These are phyloP conservation scores for Baronia brevicornis DNA, from an alignment of 2,888 invertebrate genomes.

Conservation along the genomic window DNA sequence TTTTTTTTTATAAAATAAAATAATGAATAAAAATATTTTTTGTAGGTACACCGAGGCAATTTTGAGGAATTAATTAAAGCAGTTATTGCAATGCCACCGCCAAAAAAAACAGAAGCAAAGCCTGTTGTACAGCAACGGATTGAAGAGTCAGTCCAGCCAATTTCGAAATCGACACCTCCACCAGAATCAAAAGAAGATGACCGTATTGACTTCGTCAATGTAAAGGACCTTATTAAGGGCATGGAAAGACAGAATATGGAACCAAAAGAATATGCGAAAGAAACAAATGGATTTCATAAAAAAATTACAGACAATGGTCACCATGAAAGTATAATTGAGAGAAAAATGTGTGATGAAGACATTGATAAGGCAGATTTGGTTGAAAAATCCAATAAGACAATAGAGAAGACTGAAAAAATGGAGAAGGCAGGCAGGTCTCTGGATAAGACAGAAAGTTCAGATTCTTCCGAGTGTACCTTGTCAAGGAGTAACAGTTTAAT, in stretches of 20 bases:
- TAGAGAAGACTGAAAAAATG: conserved; percentile 24
- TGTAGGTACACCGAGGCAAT: conserved; percentile 76
- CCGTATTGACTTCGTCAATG: conserved; percentile 72
- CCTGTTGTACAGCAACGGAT: conserved; percentile 36
- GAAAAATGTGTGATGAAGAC: conserved; percentile 27
- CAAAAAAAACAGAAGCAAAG: conserved; percentile 48
- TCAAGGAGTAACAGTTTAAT: conserved; percentile 60
- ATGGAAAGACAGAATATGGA: conserved; percentile 71
- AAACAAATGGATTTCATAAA: conserved; percentile 59
- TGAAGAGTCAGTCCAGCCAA: conserved; percentile 39
- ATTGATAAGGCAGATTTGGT: conserved; percentile 22
- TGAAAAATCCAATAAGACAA: conserved; percentile 25
- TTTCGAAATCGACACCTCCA: conserved; percentile 30
- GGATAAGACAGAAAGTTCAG: conserved; percentile 50
- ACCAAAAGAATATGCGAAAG: conserved; percentile 35
- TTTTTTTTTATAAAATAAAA: conserved; percentile 15
- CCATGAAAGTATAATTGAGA: conserved; percentile 33
- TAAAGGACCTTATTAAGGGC: conserved; percentile 78
- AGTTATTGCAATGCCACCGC: conserved; percentile 60
- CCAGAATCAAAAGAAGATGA: conserved; percentile 59
- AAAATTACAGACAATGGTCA: conserved; percentile 52
- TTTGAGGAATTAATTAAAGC: conserved; percentile 64
- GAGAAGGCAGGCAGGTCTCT: conserved; percentile 23
- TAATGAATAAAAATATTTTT: conserved; percentile 20
- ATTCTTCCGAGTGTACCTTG: conserved; percentile 44